Percentiles rank a stretch among this genome's conserved stretches.
These are phyloP conservation scores for Carassius carassius DNA, from an alignment of 2,113 vertebrate genomes.

Conservation along the genomic window DNA sequence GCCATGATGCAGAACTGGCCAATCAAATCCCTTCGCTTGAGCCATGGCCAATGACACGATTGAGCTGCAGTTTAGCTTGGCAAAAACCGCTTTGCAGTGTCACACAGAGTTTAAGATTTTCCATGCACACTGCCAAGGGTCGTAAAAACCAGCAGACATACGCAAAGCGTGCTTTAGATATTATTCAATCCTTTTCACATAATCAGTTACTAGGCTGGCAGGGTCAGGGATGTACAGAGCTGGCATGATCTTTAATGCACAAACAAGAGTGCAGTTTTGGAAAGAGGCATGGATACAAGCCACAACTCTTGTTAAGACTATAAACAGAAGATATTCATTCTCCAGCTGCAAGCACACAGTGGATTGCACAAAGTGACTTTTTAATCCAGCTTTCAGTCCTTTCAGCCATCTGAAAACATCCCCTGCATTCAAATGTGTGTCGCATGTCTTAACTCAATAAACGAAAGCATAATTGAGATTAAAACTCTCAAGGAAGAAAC, in stretches of 20 bases:
- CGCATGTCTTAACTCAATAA: background rate
- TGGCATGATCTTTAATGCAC: conserved; percentile 17
- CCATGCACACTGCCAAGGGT: conserved; percentile 48
- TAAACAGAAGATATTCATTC: background rate
- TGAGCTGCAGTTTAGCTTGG: conserved; percentile 29
- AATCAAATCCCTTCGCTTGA: conserved; percentile 24
- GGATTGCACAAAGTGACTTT: background rate
- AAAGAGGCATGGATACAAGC: conserved; percentile 10
- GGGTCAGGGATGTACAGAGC: conserved; percentile 50
- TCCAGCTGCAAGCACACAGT: background rate
- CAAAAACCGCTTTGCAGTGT: conserved; percentile 25
- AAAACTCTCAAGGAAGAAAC: background rate
- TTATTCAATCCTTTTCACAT: conserved; percentile 26
- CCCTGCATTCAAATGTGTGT: background rate
- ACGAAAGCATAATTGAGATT: background rate
- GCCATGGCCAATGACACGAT: conserved; percentile 9
- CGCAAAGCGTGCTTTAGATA: conserved; percentile 6
- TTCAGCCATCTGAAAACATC: background rate
- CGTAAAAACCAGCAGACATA: background rate
- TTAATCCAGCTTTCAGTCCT: background rate
- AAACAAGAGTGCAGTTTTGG: background rate
- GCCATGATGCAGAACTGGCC: background rate
- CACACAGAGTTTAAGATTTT: conserved; percentile 47
- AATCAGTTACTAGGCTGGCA: conserved; percentile 40
- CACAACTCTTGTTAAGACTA: background rate